phyloP scores from a whole-genome alignment of 2,888 invertebrate genomes.

The Ceriagrion tenellum region DNA sequence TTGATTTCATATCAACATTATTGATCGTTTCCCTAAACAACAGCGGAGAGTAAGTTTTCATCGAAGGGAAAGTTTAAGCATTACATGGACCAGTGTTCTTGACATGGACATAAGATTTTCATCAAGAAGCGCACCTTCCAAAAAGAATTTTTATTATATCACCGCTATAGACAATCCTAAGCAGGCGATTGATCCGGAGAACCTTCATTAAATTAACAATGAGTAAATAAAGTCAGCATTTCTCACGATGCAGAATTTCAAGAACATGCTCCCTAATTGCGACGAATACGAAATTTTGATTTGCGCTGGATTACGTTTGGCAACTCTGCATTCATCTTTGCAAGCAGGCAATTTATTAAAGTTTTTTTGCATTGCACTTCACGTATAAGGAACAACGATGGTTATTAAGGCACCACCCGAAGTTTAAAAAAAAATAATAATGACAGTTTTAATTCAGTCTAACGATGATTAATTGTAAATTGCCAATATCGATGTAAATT shows the following conservation, averaged over 20 bases:
- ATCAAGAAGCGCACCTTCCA: no score
- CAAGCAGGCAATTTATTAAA: constrained; percentile 44
- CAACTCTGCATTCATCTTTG: constrained; percentile 58
- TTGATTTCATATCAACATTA: no score
- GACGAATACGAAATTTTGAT: neutral
- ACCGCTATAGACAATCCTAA: no score
- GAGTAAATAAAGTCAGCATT: no score
- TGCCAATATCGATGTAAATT: constrained; percentile 64
- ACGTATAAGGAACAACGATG: neutral
- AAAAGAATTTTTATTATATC: no score
- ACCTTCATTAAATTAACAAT: no score
- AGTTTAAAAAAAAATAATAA: neutral
- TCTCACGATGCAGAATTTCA: neutral
- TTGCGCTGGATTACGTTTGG: constrained; percentile 62
- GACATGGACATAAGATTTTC: no score
- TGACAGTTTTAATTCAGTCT: neutral
- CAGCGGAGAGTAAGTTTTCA: no score
- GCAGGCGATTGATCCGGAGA: no score
- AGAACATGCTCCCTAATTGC: neutral
- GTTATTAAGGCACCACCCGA: neutral
- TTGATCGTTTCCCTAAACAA: no score
- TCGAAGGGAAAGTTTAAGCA: no score
- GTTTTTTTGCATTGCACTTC: constrained; percentile 3
- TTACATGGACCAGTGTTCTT: no score
- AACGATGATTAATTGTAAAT: neutral